phyloP scores from a whole-genome alignment of 2,113 vertebrate genomes.

The Ursus arctos region DNA sequence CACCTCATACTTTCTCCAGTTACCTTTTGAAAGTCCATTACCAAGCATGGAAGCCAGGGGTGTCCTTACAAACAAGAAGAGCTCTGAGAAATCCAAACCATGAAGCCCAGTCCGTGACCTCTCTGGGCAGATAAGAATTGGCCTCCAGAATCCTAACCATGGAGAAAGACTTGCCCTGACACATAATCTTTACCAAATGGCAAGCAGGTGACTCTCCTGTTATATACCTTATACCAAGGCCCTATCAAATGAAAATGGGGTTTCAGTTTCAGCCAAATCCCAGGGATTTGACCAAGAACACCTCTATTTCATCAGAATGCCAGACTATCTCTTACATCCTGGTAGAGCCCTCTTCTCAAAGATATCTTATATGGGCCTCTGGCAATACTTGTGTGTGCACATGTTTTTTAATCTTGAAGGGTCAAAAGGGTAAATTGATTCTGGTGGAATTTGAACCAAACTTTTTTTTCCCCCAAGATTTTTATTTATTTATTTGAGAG shows the following conservation, averaged over 20 bases:
- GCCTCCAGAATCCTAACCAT: constrained; percentile 23
- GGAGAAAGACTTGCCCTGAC: constrained; percentile 48
- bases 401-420: constrained; percentile 40
- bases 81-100: constrained; percentile 61
- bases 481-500: too few species aligned
- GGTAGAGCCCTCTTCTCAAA: constrained; percentile 60
- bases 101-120: constrained; percentile 13
- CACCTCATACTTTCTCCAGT: constrained; percentile 52
- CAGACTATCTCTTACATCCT: constrained; percentile 68
- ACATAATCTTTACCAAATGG: constrained; percentile 18
- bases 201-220: not conserved
- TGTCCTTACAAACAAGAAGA: constrained; percentile 58
- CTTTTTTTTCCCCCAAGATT: not conserved
- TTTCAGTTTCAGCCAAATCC: constrained; percentile 59
- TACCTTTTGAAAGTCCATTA: constrained; percentile 57
- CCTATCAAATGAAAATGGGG: constrained; percentile 69
- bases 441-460: constrained; percentile 66
- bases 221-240: not conserved
- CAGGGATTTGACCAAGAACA: constrained; percentile 66
- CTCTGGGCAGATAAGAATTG: constrained; percentile 42
- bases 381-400: not conserved
- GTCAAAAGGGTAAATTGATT: constrained; percentile 50
- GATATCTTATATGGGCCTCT: not conserved
- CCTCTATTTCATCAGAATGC: constrained; percentile 68
- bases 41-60: constrained; percentile 13